Base-by-base conservation (phyloP, 1,140 invertebrate species). In the Achroia grisella region DNA sequence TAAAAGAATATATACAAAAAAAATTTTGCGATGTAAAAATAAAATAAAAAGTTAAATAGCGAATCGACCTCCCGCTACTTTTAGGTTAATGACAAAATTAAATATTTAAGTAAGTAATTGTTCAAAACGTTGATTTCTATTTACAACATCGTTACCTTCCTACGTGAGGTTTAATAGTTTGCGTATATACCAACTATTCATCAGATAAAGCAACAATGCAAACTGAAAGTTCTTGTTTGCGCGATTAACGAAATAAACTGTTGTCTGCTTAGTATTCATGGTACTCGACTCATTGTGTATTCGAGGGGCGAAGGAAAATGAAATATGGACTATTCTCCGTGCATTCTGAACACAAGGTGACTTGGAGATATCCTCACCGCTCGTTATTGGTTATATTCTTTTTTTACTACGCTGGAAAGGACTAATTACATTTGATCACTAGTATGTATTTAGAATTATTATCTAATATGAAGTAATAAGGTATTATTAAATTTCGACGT, bases 201-300 rank as follows among this genome's bases (percentile, higher is more conserved):
- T 37, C 44, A 48, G 61, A 67, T 70, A 71, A 66, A 58, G 49
- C 69, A 23, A 23, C 17, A 54, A 54, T 56, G 53, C 54, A 67
- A 67, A 61, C 62, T 62, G 56, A 72, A 78, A 80, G 63, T 78
- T 77, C 62, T 72, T 79, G 71, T 80, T 83, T 79, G 70, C 62
- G 61, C 76, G 74, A 83, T 83, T 83, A 83, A 74, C 76, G 67
- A 74, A 72, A 73, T 79, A 83, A 80, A 79, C 70, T 80, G 71
- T 71, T 67, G 48, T 62, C 74, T 79, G 62, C 56, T 80, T 83
- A 73, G 70, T 79, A 83, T 83, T 83, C 76, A 83, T 76, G 64
- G 62, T 63, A 61, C 50, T 71, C 50, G 28, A 56, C 71, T 83
- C 69, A 78, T 83, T 81, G 48, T 68, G 72, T 78, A 83, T 84